Base-by-base conservation (phyloP, 30 jellyfish, hydroid and myxozoan genomes). In the Phacellophora camtschatica region DNA sequence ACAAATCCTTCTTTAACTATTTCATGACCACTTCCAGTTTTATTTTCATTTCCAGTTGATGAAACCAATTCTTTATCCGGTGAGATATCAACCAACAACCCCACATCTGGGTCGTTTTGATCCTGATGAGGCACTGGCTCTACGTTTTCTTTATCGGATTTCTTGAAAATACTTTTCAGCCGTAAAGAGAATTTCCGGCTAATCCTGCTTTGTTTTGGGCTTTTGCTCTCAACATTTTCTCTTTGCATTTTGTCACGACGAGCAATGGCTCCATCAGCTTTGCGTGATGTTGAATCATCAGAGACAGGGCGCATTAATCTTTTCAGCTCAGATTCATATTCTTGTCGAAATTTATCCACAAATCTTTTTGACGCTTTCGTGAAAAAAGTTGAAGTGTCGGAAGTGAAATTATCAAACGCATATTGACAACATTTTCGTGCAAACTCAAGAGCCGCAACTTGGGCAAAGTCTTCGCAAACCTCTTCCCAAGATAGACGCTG, bases 361-460 rank as follows among this genome's bases (percentile, higher is more conserved):
- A 61, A 92, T 35, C 91, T 66, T 23, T 81, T 88, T 29, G 95
- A 88, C 16, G 98, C 97, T 58, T 84, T 84, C 24, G 63, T 71
- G 58, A 85, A 92, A 71, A 92, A 86, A 11, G 94, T 18, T 10
- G 87, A 49, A 28, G 85, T 79, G 45, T 93, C 94, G n/a, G 76
- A 67, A 9, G 58, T n/a, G 15, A 77, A 46, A 36, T 86, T 74
- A 45, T 81, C 97, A 18, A 96, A 77, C 16, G 76, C 97, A 81
- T 80, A 83, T 62, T 66, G 81, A 45, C 75, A 83, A 39, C 97
- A 93, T 54, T 80, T 80, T 70, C 97, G 70, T 1, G 99, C 96
- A 65, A 85, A 93, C 29, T 93, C 99, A 1, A 81, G 77, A 1
- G 99, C 99, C 0, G 99, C 99, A 32, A 75, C 43, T 39, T 59